These are phyloP conservation scores for Mobula birostris DNA, from an alignment of 2,113 vertebrate genomes.

Conservation along the genomic window DNA sequence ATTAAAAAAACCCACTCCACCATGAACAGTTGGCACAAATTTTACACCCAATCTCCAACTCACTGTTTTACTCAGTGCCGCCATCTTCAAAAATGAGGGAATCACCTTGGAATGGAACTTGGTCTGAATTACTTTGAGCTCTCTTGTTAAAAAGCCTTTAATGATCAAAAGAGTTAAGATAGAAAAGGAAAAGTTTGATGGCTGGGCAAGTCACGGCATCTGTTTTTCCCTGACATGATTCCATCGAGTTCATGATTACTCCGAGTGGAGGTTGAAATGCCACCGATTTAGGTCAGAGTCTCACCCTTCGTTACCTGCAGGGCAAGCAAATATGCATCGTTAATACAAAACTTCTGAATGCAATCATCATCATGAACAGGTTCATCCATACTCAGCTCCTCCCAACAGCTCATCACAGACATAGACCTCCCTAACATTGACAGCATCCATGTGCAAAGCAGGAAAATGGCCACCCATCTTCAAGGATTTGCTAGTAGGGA, in stretches of 20 bases:
- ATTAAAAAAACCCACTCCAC: neutral
- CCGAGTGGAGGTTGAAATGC: neutral
- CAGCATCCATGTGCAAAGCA: too few species aligned
- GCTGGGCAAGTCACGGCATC: neutral
- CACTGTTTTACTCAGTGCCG: neutral
- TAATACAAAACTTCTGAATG: neutral
- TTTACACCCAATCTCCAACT: neutral
- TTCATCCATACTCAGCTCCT: neutral
- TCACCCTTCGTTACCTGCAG: constrained; percentile 22
- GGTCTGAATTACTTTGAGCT: neutral
- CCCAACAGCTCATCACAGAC: neutral
- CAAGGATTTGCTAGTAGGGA: too few species aligned
- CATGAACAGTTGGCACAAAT: constrained; percentile 30
- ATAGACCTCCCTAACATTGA: too few species aligned
- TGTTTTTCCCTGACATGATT: constrained; percentile 2
- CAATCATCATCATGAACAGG: neutral
- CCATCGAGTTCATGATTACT: neutral
- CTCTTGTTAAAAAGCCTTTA: neutral
- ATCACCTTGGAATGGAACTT: neutral
- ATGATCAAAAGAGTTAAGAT: neutral
- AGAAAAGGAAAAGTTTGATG: constrained; percentile 18
- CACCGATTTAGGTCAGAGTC: neutral
- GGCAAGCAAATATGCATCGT: neutral
- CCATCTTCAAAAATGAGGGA: neutral
- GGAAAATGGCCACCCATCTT: too few species aligned